Evolutionary conservation across 2,888 invertebrate species (phyloP).

Genomic region (Boloria euphrosyne): DNA sequence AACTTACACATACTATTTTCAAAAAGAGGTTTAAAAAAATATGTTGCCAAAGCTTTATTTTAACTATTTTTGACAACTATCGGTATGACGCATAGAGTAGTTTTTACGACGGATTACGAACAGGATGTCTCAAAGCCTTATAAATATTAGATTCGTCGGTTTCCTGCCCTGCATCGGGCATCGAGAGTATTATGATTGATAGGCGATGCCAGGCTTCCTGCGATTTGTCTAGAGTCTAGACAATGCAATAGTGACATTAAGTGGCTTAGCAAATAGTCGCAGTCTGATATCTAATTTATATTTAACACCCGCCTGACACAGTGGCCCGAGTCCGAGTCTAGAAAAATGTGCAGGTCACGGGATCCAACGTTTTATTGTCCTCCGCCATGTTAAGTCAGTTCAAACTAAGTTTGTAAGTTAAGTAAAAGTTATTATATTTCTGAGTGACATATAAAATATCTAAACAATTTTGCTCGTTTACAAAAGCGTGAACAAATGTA

Average conservation of each 20-base stretch:
- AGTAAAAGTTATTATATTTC: too few relatives aligned
- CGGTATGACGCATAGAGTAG: neutral
- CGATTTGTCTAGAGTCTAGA: constrained; percentile 42
- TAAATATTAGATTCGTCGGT: constrained; percentile 35
- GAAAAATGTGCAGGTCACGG: too few relatives aligned
- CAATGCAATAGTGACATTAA: constrained; percentile 31
- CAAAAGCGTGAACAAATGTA: too few relatives aligned
- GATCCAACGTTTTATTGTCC: too few relatives aligned
- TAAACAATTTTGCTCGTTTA: too few relatives aligned
- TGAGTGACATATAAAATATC: too few relatives aligned
- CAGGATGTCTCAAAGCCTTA: constrained; percentile 35
- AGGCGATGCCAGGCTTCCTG: constrained; percentile 46
- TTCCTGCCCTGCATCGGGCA: constrained; percentile 33
- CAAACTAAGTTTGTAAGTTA: too few relatives aligned
- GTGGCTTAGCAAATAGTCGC: constrained; percentile 13
- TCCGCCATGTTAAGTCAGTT: too few relatives aligned
- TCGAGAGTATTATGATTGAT: constrained; percentile 46
- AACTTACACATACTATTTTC: too few relatives aligned
- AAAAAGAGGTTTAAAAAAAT: neutral
- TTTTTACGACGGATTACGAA: constrained; percentile 5
- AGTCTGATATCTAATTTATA: constrained; percentile 6
- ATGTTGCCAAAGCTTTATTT: neutral
- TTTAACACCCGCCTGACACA: constrained; percentile 8
- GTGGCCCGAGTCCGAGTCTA: neutral
- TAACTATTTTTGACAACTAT: neutral